These are phyloP conservation scores for Labrus mixtus DNA, from an alignment of 2,113 vertebrate genomes.

Conservation along the genomic window DNA sequence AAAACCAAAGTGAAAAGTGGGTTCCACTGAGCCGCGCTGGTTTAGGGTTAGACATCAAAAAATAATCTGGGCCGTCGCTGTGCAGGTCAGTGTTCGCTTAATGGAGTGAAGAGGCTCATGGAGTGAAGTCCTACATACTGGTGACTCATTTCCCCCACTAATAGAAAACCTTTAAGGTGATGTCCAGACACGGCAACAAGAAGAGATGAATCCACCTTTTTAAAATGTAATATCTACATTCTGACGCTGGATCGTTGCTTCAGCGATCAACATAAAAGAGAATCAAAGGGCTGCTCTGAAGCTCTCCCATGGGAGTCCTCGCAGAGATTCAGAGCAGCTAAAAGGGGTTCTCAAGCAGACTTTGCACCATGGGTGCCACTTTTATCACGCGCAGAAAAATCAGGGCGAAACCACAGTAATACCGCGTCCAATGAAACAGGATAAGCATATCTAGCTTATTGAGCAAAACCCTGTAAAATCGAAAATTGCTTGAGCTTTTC, in stretches of 20 bases:
- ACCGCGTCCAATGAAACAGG: conserved; percentile 5
- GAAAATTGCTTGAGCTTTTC: conserved; percentile 55
- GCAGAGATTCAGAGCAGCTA: conserved; percentile 48
- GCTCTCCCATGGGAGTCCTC: conserved; percentile 59
- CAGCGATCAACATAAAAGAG: conserved; percentile 60
- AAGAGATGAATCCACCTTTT: conserved; percentile 19
- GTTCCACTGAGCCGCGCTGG: conserved; percentile 58
- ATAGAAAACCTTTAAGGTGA: conserved; percentile 41
- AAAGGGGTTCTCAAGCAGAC: conserved; percentile 46
- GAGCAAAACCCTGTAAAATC: conserved; percentile 35
- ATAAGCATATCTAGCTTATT: conserved; percentile 50
- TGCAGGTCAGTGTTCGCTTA: conserved; percentile 50
- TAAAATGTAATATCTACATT: conserved; percentile 44
- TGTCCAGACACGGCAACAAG: conserved; percentile 11
- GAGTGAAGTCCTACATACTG: conserved; percentile 62
- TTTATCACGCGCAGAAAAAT: conserved; percentile 40
- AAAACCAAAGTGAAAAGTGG: conserved; percentile 57
- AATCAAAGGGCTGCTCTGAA: conserved; percentile 55
- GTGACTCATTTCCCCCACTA: conserved; percentile 31
- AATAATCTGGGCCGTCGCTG: conserved; percentile 63
- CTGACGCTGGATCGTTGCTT: conserved; percentile 53
- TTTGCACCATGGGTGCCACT: conserved; percentile 48
- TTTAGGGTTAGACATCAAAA: conserved; percentile 67
- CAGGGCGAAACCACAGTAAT: conserved; percentile 34
- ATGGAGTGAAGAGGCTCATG: conserved; percentile 45